Percentiles rank a stretch among this genome's conserved stretches.
Conservation (phyloP, 1,140 invertebrate genomes). For the Sesamia nonagrioides region DNA sequence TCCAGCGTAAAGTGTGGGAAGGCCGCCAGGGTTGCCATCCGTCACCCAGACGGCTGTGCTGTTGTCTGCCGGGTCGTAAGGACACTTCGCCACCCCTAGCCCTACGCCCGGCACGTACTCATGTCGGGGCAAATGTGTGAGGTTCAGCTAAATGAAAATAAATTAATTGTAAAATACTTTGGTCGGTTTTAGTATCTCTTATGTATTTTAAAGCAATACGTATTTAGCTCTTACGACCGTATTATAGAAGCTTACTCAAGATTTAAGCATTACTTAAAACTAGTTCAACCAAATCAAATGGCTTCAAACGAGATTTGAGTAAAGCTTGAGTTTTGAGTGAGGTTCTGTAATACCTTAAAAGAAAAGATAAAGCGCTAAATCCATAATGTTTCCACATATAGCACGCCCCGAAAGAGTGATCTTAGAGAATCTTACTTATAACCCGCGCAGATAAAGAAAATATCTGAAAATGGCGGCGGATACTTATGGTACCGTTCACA, state of each 20-base stretch:
- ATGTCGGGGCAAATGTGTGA: conserved; percentile 91
- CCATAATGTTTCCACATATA: not conserved
- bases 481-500: too few species aligned
- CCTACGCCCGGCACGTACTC: conserved; percentile 94
- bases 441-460: too few species aligned
- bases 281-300: too few species aligned
- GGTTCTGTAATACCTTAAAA: too few species aligned
- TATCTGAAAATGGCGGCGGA: too few species aligned
- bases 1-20: conserved; percentile 95
- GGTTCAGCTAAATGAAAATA: conserved; percentile 88
- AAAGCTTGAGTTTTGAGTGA: too few species aligned
- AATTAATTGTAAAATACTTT: not conserved
- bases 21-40: conserved; percentile 93
- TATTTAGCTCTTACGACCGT: too few species aligned
- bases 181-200: not conserved
- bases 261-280: too few species aligned
- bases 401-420: not conserved
- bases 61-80: conserved; percentile 96
- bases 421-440: too few species aligned
- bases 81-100: conserved; percentile 95
- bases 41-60: conserved; percentile 96
- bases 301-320: too few species aligned
- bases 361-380: not conserved
- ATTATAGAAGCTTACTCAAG: too few species aligned
- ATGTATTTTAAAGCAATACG: not conserved